Evolutionary conservation across 64 coral and sea anemone genomes (phyloP).

Genomic region (Astreopora myriophthalma): DNA sequence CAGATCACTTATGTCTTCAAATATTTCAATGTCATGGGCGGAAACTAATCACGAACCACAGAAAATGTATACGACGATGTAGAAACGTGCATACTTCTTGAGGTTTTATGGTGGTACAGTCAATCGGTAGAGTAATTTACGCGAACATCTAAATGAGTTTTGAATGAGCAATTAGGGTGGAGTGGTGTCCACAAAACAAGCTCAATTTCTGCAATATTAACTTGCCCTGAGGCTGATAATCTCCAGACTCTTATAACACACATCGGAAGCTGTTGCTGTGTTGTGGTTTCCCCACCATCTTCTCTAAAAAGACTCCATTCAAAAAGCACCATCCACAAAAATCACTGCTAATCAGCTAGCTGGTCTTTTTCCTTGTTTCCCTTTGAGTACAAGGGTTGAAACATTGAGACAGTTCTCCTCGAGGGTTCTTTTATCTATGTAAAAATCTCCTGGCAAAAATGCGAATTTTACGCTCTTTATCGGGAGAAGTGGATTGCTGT

Average conservation of each 20-base stretch:
- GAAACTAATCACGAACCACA: slow-evolving; percentile 1
- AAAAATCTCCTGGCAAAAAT: slow-evolving; percentile 1
- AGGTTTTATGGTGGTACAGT: not conserved
- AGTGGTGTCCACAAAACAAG: slow-evolving; percentile 22
- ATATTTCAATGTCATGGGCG: slow-evolving; percentile 17
- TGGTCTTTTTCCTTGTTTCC: not conserved
- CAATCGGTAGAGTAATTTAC: not conserved
- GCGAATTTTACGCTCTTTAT: slow-evolving; percentile 32
- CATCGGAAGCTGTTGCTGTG: not conserved
- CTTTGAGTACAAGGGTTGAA: not conserved
- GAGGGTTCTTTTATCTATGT: not conserved
- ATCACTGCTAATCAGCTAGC: not conserved
- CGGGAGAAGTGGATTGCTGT: slow-evolving; percentile 13
- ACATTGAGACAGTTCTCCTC: not conserved
- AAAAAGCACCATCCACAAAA: not conserved
- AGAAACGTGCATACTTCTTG: not conserved
- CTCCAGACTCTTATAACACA: not conserved
- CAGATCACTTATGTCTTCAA: not conserved
- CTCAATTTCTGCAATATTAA: slow-evolving; percentile 35
- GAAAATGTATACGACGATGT: not conserved
- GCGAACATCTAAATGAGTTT: slow-evolving; percentile 29
- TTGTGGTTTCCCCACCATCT: slow-evolving; percentile 1
- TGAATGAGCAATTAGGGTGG: slow-evolving; percentile 42
- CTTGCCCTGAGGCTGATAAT: slow-evolving; percentile 3
- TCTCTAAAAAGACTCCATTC: not conserved